phyloP scores from a whole-genome alignment of 2,888 invertebrate genomes.

The Invenusta paracnida region DNA sequence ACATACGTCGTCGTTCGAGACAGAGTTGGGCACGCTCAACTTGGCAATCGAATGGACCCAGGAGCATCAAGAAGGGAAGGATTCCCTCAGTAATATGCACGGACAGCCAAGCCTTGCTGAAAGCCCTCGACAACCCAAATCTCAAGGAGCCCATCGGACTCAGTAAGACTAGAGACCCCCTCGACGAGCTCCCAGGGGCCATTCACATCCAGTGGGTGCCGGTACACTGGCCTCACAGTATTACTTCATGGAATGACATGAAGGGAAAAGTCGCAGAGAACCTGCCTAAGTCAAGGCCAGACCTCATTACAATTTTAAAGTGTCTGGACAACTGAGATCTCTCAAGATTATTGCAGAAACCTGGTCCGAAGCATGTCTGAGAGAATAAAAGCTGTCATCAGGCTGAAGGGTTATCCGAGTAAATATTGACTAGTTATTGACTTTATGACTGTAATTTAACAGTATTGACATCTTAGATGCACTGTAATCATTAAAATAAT shows the following conservation, averaged over 20 bases:
- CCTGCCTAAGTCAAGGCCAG: background rate
- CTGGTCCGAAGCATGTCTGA: background rate
- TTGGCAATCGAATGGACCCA: too few species aligned
- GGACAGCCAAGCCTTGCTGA: too few species aligned
- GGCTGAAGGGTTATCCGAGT: background rate
- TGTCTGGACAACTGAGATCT: conserved; percentile 1
- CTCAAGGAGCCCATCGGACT: too few species aligned
- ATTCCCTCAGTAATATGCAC: too few species aligned
- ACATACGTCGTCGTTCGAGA: too few species aligned
- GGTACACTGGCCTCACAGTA: too few species aligned
- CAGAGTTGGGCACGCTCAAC: too few species aligned
- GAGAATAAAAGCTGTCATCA: background rate
- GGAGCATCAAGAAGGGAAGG: too few species aligned
- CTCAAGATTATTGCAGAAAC: background rate
- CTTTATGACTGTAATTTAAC: background rate
- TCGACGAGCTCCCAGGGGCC: too few species aligned
- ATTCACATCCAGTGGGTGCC: too few species aligned
- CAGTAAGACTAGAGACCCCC: too few species aligned
- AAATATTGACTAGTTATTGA: background rate
- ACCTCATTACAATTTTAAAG: background rate
- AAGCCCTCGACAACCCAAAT: too few species aligned
- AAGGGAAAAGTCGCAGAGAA: background rate
- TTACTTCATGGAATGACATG: background rate
- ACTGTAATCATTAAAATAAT: background rate
- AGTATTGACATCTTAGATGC: background rate